Conservation (phyloP, 30 jellyfish, hydroid and myxozoan genomes). For the Calvadosia cruxmelitensis region DNA sequence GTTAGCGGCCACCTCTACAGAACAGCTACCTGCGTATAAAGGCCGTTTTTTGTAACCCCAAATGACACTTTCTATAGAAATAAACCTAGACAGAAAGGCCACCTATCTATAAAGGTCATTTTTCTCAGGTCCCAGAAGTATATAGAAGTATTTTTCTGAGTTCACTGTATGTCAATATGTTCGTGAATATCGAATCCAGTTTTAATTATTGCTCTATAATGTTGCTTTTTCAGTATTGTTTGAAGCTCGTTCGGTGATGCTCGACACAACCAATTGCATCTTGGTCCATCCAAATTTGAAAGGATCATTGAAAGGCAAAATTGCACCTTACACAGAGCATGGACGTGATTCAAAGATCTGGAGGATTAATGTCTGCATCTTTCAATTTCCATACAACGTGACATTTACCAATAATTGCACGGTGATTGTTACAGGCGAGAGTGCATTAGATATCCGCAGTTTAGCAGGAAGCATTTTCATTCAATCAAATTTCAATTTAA, state of each 20-base stretch:
- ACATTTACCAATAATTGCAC: neutral
- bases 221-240: neutral
- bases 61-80: no score
- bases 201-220: no score
- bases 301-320: neutral
- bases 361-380: slow-evolving; percentile 4
- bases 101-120: no score
- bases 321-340: neutral
- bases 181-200: no score
- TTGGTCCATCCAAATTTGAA: neutral
- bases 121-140: no score
- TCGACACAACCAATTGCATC: neutral
- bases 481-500: slow-evolving; percentile 5
- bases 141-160: no score
- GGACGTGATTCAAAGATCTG: neutral
- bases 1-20: no score
- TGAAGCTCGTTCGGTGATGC: neutral
- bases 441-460: slow-evolving; percentile 18
- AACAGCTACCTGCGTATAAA: no score
- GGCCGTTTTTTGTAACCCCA: no score
- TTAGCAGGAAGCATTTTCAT: slow-evolving; percentile 14
- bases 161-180: no score
- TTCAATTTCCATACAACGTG: slow-evolving; percentile 5
- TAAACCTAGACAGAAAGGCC: no score
- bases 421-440: slow-evolving; percentile 5